These are phyloP conservation scores for Lampris megalopsis DNA, from an alignment of 2,113 vertebrate species.

Conservation along the genomic window DNA sequence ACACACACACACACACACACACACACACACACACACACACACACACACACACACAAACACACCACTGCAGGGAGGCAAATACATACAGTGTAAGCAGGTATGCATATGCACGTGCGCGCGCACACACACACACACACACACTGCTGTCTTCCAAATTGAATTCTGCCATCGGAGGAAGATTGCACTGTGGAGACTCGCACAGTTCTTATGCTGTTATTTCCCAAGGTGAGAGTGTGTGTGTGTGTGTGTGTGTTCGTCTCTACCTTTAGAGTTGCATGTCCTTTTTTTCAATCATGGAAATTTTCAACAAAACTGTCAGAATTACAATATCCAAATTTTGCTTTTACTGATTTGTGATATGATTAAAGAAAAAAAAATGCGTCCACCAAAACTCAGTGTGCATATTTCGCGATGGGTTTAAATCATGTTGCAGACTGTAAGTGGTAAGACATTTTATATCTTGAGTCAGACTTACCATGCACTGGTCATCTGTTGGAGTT, in stretches of 20 bases:
- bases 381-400: background rate
- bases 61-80: background rate
- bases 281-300: background rate
- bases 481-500: slow-evolving; percentile 44
- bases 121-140: background rate
- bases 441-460: background rate
- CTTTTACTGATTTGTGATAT: background rate
- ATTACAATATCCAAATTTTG: background rate
- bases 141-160: background rate
- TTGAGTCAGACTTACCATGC: background rate
- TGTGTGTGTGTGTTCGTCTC: no score
- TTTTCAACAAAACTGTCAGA: background rate
- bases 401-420: background rate
- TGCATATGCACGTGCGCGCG: background rate
- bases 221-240: no score
- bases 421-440: background rate
- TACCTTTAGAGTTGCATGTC: no score
- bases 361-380: background rate
- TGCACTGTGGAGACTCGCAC: no score
- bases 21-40: background rate
- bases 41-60: background rate
- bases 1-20: background rate
- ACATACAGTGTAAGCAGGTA: background rate
- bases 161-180: background rate
- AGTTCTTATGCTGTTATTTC: background rate